Evolutionary conservation across 2,113 vertebrate species (phyloP).

Genomic region (Nicator chloris): DNA sequence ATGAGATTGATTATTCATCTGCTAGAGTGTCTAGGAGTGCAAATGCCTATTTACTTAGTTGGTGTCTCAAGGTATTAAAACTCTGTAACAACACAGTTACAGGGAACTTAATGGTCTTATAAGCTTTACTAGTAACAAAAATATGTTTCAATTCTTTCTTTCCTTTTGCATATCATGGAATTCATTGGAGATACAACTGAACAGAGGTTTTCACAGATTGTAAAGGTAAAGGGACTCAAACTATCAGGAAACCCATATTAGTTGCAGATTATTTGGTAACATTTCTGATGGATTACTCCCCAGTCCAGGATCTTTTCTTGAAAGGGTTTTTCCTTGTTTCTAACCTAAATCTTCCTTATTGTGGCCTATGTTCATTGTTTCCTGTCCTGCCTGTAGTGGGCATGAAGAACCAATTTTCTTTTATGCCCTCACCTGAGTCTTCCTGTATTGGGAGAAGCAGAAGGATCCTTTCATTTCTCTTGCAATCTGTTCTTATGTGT

Average conservation of each 20-base stretch:
- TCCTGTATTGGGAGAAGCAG: not conserved
- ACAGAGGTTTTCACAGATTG: not conserved
- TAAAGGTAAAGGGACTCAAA: not conserved
- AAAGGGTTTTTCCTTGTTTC: not conserved
- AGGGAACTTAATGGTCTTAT: not conserved
- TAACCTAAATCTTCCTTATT: not conserved
- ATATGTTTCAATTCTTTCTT: not conserved
- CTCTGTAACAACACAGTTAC: not conserved
- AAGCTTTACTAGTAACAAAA: not conserved
- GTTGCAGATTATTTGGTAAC: not conserved
- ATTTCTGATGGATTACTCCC: not conserved
- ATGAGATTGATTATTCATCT: constrained; percentile 22
- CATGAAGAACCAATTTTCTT: not conserved
- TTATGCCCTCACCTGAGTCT: not conserved
- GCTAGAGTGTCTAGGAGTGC: not conserved
- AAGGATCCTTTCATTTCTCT: not conserved
- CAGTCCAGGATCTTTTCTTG: fast-evolving
- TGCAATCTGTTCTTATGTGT: not conserved
- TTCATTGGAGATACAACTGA: not conserved
- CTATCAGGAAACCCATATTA: not conserved
- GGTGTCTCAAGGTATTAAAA: not conserved
- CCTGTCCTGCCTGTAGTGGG: not conserved
- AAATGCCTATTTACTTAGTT: constrained; percentile 23
- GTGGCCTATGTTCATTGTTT: not conserved
- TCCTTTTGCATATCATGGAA: not conserved